Percentiles rank a stretch among this genome's conserved stretches.
These are phyloP conservation scores for Cydia fagiglandana DNA, from an alignment of 1,140 invertebrate species.

Conservation along the genomic window DNA sequence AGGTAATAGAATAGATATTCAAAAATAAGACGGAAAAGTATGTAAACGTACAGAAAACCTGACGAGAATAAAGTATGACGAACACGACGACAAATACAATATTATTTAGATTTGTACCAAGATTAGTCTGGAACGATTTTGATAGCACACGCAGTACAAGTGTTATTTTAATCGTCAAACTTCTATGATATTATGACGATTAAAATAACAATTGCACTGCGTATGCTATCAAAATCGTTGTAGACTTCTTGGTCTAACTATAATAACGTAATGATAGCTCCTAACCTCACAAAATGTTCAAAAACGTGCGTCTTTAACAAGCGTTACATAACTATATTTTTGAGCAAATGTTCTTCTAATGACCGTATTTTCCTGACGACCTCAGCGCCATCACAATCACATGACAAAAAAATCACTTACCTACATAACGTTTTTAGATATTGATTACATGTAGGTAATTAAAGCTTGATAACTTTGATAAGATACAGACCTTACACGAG, in stretches of 20 bases:
- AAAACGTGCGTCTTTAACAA: neutral
- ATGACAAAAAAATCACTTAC: constrained; percentile 20
- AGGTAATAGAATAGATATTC: neutral
- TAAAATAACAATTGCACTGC: too few relatives aligned
- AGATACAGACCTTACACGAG: neutral
- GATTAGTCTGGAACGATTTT: too few relatives aligned
- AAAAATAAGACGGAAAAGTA: neutral
- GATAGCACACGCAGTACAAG: too few relatives aligned
- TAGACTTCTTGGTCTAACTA: too few relatives aligned
- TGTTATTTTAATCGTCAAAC: too few relatives aligned
- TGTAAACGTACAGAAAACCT: constrained; percentile 1
- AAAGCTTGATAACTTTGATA: constrained; percentile 10
- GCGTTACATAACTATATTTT: neutral
- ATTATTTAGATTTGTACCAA: neutral
- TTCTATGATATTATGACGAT: too few relatives aligned
- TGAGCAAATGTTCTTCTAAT: neutral
- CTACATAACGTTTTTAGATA: constrained; percentile 9
- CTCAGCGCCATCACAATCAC: constrained; percentile 8
- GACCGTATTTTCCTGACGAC: constrained; percentile 2
- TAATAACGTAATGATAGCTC: neutral
- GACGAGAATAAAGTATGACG: constrained; percentile 3
- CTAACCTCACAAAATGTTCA: neutral
- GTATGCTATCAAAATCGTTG: too few relatives aligned
- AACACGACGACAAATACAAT: neutral
- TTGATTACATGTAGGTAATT: neutral